phyloP scores from a whole-genome alignment of 2,797 vertebrate genomes.

The Tangara arthus region DNA sequence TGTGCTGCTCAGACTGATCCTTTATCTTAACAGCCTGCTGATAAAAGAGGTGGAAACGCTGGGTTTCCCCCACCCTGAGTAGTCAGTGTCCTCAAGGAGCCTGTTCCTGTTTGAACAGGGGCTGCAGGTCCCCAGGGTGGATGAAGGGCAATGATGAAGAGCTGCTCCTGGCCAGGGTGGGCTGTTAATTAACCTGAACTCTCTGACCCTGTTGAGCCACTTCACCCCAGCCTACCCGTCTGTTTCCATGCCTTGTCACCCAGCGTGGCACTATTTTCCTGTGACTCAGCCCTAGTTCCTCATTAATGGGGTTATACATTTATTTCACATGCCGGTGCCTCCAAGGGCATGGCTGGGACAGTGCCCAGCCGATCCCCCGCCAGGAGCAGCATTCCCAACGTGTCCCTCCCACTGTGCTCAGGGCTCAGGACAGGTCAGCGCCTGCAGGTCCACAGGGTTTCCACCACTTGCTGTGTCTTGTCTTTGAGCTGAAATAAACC shows the following conservation, averaged over 20 bases:
- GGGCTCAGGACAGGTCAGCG: fast-evolving
- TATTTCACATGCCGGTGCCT: background rate
- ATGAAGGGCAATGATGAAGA: background rate
- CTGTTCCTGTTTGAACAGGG: background rate
- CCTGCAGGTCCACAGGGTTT: background rate
- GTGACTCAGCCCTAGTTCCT: conserved; percentile 35
- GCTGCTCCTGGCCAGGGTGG: background rate
- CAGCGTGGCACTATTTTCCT: background rate
- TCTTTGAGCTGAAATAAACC: background rate
- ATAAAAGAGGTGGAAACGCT: fast-evolving
- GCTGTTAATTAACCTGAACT: conserved; percentile 14
- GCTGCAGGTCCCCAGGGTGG: background rate
- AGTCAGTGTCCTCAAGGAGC: background rate
- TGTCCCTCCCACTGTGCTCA: fast-evolving
- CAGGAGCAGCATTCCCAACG: fast-evolving
- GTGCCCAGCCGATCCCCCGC: fast-evolving
- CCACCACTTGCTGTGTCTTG: background rate
- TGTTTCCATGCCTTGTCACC: background rate
- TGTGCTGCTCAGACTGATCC: background rate
- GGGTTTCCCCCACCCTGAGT: background rate
- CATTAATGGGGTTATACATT: background rate
- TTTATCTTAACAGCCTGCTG: background rate
- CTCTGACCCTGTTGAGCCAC: background rate
- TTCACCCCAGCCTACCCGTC: background rate
- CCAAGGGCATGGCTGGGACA: fast-evolving